These are phyloP conservation scores for Anguilla pacifica DNA, from an alignment of 2,797 vertebrate species.

Conservation along the genomic window DNA sequence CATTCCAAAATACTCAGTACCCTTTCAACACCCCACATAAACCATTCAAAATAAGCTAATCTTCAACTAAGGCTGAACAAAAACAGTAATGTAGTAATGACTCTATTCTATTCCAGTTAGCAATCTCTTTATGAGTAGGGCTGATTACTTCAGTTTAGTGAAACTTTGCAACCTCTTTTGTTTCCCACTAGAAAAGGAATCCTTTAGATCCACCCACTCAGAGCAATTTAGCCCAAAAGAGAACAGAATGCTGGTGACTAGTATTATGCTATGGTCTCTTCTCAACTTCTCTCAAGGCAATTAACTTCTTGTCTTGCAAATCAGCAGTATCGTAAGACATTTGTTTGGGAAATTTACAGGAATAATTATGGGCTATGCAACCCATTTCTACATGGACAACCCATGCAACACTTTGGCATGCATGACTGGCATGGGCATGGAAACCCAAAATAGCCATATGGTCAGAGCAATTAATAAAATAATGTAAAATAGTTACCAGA, in stretches of 20 bases:
- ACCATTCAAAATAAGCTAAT: neutral
- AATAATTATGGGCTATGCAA: neutral
- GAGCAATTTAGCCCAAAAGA: neutral
- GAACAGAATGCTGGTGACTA: neutral
- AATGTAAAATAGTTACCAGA: neutral
- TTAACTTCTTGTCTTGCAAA: conserved; percentile 49
- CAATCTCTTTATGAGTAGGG: neutral
- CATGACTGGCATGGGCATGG: neutral
- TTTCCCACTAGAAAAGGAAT: neutral
- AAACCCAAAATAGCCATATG: neutral
- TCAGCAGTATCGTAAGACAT: conserved; percentile 14
- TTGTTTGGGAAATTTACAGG: neutral
- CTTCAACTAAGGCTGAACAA: neutral
- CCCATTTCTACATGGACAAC: neutral
- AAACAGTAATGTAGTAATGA: neutral
- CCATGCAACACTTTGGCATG: neutral
- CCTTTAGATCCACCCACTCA: conserved; percentile 17
- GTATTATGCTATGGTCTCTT: neutral
- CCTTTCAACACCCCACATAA: neutral
- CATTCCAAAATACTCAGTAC: neutral
- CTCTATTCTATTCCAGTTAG: neutral
- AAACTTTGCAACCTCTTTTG: neutral
- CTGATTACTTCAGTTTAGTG: neutral
- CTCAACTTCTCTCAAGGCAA: conserved; percentile 34
- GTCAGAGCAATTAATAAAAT: neutral